phyloP scores from a whole-genome alignment of 2,797 vertebrate species.

The Neostethus bicornis region DNA sequence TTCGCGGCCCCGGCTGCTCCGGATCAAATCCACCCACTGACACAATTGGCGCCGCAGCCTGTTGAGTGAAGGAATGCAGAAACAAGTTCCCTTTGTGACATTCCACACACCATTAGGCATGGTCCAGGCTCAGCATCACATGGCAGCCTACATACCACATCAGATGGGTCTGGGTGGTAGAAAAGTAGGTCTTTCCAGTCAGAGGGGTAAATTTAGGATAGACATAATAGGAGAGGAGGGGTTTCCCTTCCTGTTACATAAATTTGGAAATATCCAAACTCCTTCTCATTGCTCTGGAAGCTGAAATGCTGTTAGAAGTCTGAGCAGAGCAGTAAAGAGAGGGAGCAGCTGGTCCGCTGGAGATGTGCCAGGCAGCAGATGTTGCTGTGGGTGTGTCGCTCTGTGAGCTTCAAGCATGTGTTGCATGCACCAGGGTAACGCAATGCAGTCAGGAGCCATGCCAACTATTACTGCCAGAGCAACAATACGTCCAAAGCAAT shows the following conservation, averaged over 20 bases:
- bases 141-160: slow-evolving; percentile 63
- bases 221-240: neutral
- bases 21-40: slow-evolving; percentile 69
- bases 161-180: slow-evolving; percentile 18
- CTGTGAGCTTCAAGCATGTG: slow-evolving; percentile 61
- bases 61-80: slow-evolving; percentile 75
- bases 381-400: slow-evolving; percentile 71
- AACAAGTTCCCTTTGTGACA: slow-evolving; percentile 78
- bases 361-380: slow-evolving; percentile 72
- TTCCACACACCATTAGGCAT: slow-evolving; percentile 73
- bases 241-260: slow-evolving; percentile 17
- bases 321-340: slow-evolving; percentile 50
- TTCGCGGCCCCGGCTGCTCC: slow-evolving; percentile 59
- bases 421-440: slow-evolving; percentile 76
- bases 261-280: slow-evolving; percentile 18
- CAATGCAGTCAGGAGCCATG: slow-evolving; percentile 71
- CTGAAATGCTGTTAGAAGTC: slow-evolving; percentile 54
- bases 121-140: slow-evolving; percentile 61
- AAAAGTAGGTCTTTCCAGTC: slow-evolving; percentile 11
- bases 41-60: slow-evolving; percentile 76
- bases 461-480: slow-evolving; percentile 9
- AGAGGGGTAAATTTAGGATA: slow-evolving; percentile 5
- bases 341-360: slow-evolving; percentile 73
- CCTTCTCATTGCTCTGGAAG: neutral
- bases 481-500: neutral